Evolutionary conservation across 2,888 invertebrate species (phyloP), one percentile per base, ranked within the genome.

Genomic region (Drosophila meridionalis): DNA sequence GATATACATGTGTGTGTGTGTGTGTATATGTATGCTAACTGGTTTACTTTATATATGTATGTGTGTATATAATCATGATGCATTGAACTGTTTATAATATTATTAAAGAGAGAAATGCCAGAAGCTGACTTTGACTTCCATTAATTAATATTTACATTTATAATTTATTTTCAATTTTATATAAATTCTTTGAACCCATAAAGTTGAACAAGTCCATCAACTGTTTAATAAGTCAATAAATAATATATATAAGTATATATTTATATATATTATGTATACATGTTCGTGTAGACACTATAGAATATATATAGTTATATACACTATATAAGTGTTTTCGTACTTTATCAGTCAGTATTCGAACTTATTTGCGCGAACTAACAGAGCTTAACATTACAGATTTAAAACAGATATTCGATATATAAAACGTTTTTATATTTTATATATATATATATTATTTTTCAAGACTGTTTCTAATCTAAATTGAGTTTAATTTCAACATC

Each of bases 71-170:
- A 53, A 57, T 7, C 63, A n/a, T 56, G 59, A 58, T 73, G 26
- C 64, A 48, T 69, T 62, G 58, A 69, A 69, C 64, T 61, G 62
- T 45, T 58, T 73, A 60, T 53, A 64, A 14, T 63, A 60, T 52
- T 55, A 32, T 28, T 26, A 7, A 34, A 11, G 42, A 30, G 52
- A 32, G 26, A 36, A 34, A 20, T 14, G 12, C 5, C 30, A 43
- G 42, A 12, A 8, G 20, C 52, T 52, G 52, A 36, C 52, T 52
- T 52, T 52, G 52, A 52, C 52, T 52, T 52, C 2, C 12, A 36
- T 52, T 52, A 52, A 52, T 52, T 36, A 20, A 52, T 52, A 52
- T 52, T 52, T 36, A 56, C 40, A 56, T 56, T 56, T 56, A 42
- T 42, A 56, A 40, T 56, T 40, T 56, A 56, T 42, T 3, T n/a